phyloP scores from a whole-genome alignment of 1,140 invertebrate species.

The Drosophila busckii region DNA sequence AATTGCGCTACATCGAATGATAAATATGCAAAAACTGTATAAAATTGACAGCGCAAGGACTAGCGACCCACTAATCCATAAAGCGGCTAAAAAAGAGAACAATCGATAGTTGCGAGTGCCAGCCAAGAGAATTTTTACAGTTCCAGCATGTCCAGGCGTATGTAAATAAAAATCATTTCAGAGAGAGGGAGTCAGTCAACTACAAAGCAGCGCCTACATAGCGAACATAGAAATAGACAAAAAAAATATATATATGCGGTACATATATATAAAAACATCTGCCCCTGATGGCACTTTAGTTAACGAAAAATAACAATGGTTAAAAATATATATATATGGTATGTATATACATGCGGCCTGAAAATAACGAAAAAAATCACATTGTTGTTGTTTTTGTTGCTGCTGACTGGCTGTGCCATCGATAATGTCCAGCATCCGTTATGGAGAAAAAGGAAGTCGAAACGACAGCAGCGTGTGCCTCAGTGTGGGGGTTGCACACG shows the following conservation, averaged over 20 bases:
- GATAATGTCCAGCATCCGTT: conserved; percentile 72
- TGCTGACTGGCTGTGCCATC: conserved; percentile 40
- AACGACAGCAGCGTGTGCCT: conserved; percentile 54
- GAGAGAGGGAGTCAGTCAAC: conserved; percentile 9
- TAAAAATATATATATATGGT: conserved; percentile 55
- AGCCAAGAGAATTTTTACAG: conserved; percentile 41
- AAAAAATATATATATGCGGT: too few relatives aligned
- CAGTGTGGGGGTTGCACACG: conserved; percentile 65
- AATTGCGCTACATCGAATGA: conserved; percentile 41
- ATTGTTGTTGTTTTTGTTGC: conserved; percentile 26
- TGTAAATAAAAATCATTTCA: conserved; percentile 21
- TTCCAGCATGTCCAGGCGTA: conserved; percentile 44
- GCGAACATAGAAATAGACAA: conserved; percentile 49
- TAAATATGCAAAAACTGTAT: conserved; percentile 56
- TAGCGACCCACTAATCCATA: conserved; percentile 9
- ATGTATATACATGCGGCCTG: conserved; percentile 56
- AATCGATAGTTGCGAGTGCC: conserved; percentile 11
- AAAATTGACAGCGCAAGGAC: conserved; percentile 14
- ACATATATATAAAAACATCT: conserved; percentile 78
- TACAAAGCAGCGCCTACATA: conserved; percentile 30
- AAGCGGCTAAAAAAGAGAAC: conserved; percentile 11
- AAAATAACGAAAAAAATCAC: conserved; percentile 20
- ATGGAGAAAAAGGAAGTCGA: conserved; percentile 60
- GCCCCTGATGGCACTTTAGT: conserved; percentile 77
- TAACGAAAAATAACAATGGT: conserved; percentile 73